Conservation (phyloP, 2,888 invertebrate species). For the Lamproptera curius region DNA sequence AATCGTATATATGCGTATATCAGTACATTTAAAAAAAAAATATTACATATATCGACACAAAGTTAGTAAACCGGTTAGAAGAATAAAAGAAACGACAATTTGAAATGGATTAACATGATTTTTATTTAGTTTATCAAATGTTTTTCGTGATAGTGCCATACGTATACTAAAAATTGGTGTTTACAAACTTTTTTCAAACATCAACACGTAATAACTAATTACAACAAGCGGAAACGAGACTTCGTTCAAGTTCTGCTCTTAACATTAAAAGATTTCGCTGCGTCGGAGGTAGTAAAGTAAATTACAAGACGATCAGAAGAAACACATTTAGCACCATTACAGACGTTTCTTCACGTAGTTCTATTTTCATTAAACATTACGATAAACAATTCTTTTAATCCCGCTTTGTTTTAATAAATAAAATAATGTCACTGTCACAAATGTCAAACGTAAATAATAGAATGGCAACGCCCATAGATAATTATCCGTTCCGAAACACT, state of each 20-base stretch:
- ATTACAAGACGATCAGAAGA: constrained; percentile 12
- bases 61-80: not conserved
- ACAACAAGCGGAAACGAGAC: constrained; percentile 44
- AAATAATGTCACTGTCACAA: constrained; percentile 25
- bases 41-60: no score
- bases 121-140: constrained; percentile 70
- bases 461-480: constrained; percentile 12
- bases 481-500: constrained; percentile 9
- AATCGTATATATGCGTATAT: no score
- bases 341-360: constrained; percentile 18
- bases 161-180: constrained; percentile 66
- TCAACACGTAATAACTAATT: constrained; percentile 41
- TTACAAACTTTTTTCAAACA: constrained; percentile 53
- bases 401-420: constrained; percentile 29
- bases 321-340: constrained; percentile 30
- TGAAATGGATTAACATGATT: constrained; percentile 66
- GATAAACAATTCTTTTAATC: constrained; percentile 26
- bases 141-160: constrained; percentile 68
- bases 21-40: no score
- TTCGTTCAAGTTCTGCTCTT: constrained; percentile 16
- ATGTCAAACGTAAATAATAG: constrained; percentile 23
- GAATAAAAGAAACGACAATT: constrained; percentile 14
- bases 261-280: constrained; percentile 13
- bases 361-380: constrained; percentile 29
- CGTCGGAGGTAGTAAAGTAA: constrained; percentile 11